Base-by-base conservation (phyloP, 2,888 invertebrate genomes). In the Leptopilina syphax region DNA sequence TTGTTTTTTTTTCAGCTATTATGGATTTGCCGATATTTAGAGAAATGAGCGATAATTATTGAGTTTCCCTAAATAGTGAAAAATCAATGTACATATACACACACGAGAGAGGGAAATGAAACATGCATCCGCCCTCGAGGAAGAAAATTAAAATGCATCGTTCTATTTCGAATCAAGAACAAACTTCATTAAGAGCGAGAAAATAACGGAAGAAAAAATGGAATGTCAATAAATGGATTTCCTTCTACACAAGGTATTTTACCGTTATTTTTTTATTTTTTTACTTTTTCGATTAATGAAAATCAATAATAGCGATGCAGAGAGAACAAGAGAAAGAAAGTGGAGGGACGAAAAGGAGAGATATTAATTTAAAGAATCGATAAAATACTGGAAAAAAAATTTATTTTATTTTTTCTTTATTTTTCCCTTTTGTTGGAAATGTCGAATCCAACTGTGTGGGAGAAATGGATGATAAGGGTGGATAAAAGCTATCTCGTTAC, bases 401-500 rank as follows among this genome's bases (percentile, higher is more conserved):
- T 50, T 50, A 10, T 50, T 50, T 50, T 50, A 50, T 50, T 50
- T 50, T 50, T 44, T 44, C 44, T 44, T 44, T 44, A 44, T 44
- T 27, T 18, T 70, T 27, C 8, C 70, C 27, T 13, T 27, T 54
- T 50, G 54, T 70, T 70, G 70, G 6, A 47, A 18, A 24, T 8
- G 67, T 44, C 44, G 67, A 67, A 70, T 70, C 10, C 24, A 70
- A 54, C 10, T 70, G 70, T 24, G 50, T 70, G 50, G 50, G 70
- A 54, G 70, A 70, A 24, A 24, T 54, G 54, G 10, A 70, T 63
- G 70, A 70, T 70, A 34, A 27, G 54, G 54, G 27, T 34, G 70
- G 68, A 57, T 73, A 73, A 73, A 54, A 50, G 24, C 54, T 54
- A 57, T 73, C 70, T 73, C 70, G n/a, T 34, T 73, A 50, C 70